A percentile compares a stretch with the other conserved stretches of the same genome.
These are phyloP conservation scores for Aphis craccivora DNA, from an alignment of 1,140 invertebrate genomes.

Conservation along the genomic window DNA sequence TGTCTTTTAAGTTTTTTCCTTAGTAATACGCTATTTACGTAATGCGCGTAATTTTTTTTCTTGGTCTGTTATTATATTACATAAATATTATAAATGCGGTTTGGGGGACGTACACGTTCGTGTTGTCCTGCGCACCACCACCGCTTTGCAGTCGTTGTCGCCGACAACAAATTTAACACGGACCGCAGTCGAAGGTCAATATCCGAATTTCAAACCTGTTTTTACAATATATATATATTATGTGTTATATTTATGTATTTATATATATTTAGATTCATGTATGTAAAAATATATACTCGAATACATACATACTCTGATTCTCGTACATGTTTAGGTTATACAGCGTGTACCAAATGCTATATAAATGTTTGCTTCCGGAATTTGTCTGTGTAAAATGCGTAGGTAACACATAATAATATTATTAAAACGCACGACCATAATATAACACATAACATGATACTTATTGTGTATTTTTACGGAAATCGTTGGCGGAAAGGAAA, in stretches of 20 bases:
- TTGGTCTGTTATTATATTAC: neutral
- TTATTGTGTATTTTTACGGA: neutral
- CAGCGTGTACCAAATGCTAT: neutral
- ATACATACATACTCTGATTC: neutral
- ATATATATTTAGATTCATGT: neutral
- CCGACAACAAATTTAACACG: neutral
- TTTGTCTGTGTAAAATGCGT: neutral
- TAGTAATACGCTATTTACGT: neutral
- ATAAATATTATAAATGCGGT: constrained; percentile 4
- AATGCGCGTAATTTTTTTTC: neutral
- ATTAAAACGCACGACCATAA: neutral
- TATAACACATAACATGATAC: neutral
- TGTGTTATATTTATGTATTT: neutral
- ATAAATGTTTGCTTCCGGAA: constrained; percentile 18
- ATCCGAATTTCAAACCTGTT: constrained; percentile 28
- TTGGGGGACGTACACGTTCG: neutral
- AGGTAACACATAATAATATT: neutral
- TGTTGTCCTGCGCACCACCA: neutral
- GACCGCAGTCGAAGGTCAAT: neutral
- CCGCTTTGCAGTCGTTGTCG: neutral
- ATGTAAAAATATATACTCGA: neutral
- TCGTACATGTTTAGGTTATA: neutral
- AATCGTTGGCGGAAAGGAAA: neutral
- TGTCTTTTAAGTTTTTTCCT: neutral
- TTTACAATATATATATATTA: neutral